Percentiles rank a stretch among this genome's conserved stretches.
phyloP scores from a whole-genome alignment of 2,888 invertebrate genomes.

The Coenonympha arcania region DNA sequence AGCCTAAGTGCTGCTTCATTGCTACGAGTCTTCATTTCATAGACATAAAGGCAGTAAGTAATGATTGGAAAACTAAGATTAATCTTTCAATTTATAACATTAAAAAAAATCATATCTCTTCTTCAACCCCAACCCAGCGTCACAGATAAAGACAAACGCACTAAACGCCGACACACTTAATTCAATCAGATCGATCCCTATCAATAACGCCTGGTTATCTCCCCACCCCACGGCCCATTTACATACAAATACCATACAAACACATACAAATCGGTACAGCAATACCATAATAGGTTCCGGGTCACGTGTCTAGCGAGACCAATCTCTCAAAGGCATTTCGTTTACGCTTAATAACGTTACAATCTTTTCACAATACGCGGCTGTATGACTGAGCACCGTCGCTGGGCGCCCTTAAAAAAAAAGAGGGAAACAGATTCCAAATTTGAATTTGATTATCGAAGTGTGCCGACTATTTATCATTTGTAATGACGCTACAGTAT shows the following conservation, averaged over 20 bases:
- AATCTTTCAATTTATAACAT: background rate
- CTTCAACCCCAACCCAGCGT: background rate
- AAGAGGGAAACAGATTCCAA: conserved; percentile 72
- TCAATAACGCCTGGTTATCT: conserved; percentile 64
- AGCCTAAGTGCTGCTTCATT: too few species aligned
- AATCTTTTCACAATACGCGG: conserved; percentile 71
- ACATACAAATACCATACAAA: conserved; percentile 58
- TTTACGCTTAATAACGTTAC: conserved; percentile 73
- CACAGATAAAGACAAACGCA: conserved; percentile 28
- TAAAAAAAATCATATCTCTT: conserved; percentile 1
- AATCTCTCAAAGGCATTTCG: conserved; percentile 71
- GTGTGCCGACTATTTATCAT: conserved; percentile 74
- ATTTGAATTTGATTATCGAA: conserved; percentile 75
- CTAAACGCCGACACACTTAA: conserved; percentile 58
- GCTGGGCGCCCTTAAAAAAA: conserved; percentile 44
- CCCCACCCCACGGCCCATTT: conserved; percentile 53
- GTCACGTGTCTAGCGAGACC: conserved; percentile 77
- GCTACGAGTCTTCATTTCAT: too few species aligned
- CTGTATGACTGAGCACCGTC: conserved; percentile 40
- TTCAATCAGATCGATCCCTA: conserved; percentile 66
- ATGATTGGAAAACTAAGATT: background rate
- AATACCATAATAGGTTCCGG: conserved; percentile 61
- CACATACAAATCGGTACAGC: conserved; percentile 68
- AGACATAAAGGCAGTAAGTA: too few species aligned
- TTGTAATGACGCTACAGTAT: conserved; percentile 59